Evolutionary conservation across 1,140 invertebrate genomes (phyloP).

Genomic region (Drosophila sp.): DNA sequence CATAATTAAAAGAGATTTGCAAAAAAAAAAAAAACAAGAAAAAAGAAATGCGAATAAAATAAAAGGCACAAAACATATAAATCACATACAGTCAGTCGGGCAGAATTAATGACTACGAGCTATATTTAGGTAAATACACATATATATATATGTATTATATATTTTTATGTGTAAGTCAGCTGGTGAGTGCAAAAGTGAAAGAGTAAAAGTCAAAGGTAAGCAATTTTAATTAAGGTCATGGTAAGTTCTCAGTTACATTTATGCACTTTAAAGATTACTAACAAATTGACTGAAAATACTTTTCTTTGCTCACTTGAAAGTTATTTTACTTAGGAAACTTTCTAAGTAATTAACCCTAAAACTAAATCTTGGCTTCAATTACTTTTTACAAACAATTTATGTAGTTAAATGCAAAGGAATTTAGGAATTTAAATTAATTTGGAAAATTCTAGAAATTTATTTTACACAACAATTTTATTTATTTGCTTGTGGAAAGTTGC

Average conservation of each 20-base stretch:
- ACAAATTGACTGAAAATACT: no score
- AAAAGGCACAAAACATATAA: slow-evolving; percentile 13
- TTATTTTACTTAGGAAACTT: no score
- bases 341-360: no score
- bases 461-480: no score
- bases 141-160: slow-evolving; percentile 1
- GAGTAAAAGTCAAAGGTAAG: background rate
- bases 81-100: slow-evolving; percentile 10
- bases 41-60: slow-evolving; percentile 8
- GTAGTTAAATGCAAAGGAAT: no score
- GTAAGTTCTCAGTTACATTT: background rate
- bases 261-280: background rate
- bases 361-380: no score
- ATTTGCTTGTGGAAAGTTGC: no score
- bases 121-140: background rate
- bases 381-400: no score
- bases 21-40: background rate
- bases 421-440: no score
- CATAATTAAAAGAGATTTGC: slow-evolving; percentile 67
- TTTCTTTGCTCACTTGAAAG: no score
- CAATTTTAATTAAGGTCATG: slow-evolving; percentile 2
- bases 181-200: background rate
- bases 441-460: no score
- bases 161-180: background rate
- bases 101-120: slow-evolving; percentile 13